These are phyloP conservation scores for Micrastur ruficollis DNA, from an alignment of 2,797 vertebrate species.

Conservation along the genomic window DNA sequence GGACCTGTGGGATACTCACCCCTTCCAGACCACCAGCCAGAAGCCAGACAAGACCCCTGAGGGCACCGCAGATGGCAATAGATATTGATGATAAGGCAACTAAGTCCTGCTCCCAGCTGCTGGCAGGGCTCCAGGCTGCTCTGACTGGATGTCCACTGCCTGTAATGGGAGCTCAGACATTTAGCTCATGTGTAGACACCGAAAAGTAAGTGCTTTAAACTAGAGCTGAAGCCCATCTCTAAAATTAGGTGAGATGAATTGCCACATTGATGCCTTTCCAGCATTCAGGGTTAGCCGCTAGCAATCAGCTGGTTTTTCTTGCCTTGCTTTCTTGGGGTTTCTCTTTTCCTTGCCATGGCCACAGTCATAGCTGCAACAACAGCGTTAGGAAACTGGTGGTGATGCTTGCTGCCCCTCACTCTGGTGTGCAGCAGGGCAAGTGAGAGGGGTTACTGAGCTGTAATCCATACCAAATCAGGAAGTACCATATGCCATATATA, in stretches of 20 bases:
- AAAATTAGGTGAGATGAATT: background rate
- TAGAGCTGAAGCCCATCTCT: background rate
- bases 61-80: background rate
- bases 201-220: background rate
- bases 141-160: background rate
- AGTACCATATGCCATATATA: background rate
- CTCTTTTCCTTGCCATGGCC: background rate
- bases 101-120: background rate
- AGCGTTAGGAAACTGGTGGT: rapidly evolving
- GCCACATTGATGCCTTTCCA: background rate
- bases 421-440: background rate
- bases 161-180: background rate
- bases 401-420: background rate
- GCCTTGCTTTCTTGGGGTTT: background rate
- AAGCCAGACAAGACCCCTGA: background rate
- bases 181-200: background rate
- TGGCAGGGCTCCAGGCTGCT: background rate
- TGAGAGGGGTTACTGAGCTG: background rate
- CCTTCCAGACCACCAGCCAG: rapidly evolving
- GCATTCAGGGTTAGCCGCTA: background rate
- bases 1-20: rapidly evolving
- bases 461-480: background rate
- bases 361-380: background rate
- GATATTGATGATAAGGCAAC: background rate
- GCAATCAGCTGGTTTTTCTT: background rate